Evolutionary conservation across 2,113 vertebrate species (phyloP).

Genomic region (Pontoporia blainvillei): DNA sequence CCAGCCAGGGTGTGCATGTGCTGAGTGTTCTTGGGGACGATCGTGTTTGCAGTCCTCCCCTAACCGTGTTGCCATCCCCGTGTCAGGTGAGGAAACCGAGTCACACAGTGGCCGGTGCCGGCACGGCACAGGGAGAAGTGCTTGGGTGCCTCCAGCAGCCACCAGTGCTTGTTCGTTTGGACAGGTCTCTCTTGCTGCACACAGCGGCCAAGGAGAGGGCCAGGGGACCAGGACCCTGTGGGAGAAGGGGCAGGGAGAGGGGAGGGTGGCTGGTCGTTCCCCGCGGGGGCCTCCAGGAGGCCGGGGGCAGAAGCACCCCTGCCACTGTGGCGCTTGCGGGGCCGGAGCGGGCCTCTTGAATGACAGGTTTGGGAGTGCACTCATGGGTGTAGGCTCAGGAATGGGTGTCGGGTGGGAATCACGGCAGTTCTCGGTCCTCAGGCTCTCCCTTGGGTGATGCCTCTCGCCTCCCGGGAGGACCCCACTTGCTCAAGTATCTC

Average conservation of each 20-base stretch:
- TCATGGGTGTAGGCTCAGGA: neutral
- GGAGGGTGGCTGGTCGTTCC: neutral
- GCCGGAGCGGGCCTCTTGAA: neutral
- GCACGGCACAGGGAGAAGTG: fast-evolving
- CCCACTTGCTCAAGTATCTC: neutral
- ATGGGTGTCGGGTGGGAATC: no score
- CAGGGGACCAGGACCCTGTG: fast-evolving
- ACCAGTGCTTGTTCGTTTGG: fast-evolving
- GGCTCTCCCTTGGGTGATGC: fast-evolving
- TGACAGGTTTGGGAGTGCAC: fast-evolving
- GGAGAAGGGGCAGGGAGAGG: neutral
- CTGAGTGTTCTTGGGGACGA: fast-evolving
- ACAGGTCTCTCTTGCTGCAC: fast-evolving
- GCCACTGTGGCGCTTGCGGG: fast-evolving
- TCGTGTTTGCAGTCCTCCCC: neutral
- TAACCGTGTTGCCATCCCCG: neutral
- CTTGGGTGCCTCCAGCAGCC: fast-evolving
- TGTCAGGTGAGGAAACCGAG: neutral
- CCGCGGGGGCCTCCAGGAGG: fast-evolving
- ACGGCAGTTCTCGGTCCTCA: fast-evolving
- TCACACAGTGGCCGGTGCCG: fast-evolving
- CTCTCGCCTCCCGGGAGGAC: neutral
- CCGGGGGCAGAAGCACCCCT: fast-evolving
- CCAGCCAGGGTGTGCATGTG: neutral
- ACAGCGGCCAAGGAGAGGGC: fast-evolving